Evolutionary conservation across 2,113 vertebrate species (phyloP).

Genomic region (Carollia perspicillata): DNA sequence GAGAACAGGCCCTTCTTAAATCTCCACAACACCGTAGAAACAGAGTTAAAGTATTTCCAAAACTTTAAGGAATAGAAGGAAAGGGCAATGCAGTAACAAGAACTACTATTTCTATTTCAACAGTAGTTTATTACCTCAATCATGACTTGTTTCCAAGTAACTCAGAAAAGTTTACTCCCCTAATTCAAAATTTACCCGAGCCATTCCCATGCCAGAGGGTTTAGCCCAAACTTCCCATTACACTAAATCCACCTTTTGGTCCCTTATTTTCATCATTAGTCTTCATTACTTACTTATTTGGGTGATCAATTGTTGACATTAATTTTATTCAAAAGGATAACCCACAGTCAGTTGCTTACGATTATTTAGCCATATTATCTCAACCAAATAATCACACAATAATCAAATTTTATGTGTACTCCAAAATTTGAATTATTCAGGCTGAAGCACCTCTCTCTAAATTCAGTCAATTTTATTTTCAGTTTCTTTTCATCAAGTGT

Average conservation of each 20-base stretch:
- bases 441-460: neutral
- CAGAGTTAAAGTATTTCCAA: neutral
- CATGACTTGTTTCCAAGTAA: neutral
- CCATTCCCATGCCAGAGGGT: neutral
- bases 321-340: neutral
- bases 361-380: neutral
- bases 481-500: neutral
- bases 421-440: neutral
- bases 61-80: neutral
- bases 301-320: neutral
- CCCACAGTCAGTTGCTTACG: neutral
- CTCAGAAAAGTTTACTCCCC: neutral
- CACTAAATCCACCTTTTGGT: neutral
- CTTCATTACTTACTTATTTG: neutral
- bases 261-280: neutral
- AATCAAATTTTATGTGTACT: neutral
- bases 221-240: neutral
- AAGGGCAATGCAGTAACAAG: neutral
- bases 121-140: neutral
- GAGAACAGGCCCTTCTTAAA: neutral
- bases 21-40: neutral
- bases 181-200: neutral
- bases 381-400: neutral
- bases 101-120: neutral
- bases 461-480: neutral